These are phyloP conservation scores for Lamproptera curius DNA, from an alignment of 2,888 invertebrate genomes.

Conservation along the genomic window DNA sequence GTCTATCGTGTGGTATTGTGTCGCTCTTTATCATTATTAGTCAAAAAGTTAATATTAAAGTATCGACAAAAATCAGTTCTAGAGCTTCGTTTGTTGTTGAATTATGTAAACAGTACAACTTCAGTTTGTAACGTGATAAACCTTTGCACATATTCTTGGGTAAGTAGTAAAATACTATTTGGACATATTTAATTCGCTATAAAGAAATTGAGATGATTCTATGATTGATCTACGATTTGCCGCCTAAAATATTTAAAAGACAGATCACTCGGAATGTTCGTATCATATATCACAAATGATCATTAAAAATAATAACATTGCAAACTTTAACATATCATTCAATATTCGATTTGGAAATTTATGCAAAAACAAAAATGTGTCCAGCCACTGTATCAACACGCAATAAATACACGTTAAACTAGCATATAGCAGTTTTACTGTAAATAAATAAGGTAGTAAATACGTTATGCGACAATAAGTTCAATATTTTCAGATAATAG, in stretches of 20 bases:
- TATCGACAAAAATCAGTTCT: background rate
- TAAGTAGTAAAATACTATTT: too few relatives aligned
- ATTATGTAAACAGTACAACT: too few relatives aligned
- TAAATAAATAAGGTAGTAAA: slow-evolving; percentile 7
- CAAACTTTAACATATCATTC: background rate
- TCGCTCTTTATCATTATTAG: background rate
- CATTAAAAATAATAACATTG: background rate
- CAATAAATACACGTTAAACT: background rate
- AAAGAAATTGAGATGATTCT: too few relatives aligned
- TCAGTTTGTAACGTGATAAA: too few relatives aligned
- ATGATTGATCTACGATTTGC: too few relatives aligned
- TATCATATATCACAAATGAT: background rate
- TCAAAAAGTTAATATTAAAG: background rate
- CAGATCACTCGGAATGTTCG: too few relatives aligned
- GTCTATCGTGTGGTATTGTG: too few relatives aligned
- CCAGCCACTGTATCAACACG: background rate
- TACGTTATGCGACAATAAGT: slow-evolving; percentile 2
- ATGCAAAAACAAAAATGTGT: background rate
- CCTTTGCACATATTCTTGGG: too few relatives aligned
- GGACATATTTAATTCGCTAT: too few relatives aligned
- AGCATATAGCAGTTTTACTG: background rate
- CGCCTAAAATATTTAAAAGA: too few relatives aligned
- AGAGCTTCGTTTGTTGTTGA: too few relatives aligned
- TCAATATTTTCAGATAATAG: background rate
- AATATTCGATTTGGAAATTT: background rate